Evolutionary conservation across 2,113 vertebrate genomes (phyloP).

Genomic region (Pleuronectes platessa): DNA sequence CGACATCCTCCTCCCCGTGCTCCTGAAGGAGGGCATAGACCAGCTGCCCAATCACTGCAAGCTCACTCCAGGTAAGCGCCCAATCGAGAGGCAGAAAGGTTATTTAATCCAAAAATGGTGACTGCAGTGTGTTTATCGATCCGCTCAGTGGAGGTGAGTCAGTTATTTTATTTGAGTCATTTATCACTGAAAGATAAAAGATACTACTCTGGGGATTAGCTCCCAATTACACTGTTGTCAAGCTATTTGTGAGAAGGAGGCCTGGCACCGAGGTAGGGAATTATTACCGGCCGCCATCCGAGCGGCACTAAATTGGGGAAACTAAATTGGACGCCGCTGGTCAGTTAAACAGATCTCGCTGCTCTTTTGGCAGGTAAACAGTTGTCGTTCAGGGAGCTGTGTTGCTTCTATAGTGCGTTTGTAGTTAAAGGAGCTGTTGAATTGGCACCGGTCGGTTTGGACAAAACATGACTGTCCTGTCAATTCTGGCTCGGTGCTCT

Average conservation of each 20-base stretch:
- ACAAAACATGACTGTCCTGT: slow-evolving; percentile 18
- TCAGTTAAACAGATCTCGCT: slow-evolving; percentile 33
- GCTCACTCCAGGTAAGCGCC: slow-evolving; percentile 90
- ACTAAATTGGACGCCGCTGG: slow-evolving; percentile 52
- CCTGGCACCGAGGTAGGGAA: slow-evolving; percentile 40
- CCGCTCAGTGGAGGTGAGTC: slow-evolving; percentile 46
- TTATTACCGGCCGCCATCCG: slow-evolving; percentile 52
- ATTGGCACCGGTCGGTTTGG: slow-evolving; percentile 4
- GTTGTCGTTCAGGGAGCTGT: slow-evolving; percentile 13
- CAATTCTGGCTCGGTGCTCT: slow-evolving; percentile 7
- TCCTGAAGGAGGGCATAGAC: slow-evolving; percentile 89
- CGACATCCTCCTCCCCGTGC: slow-evolving; percentile 84
- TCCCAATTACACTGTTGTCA: slow-evolving; percentile 63
- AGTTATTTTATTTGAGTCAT: slow-evolving; percentile 59
- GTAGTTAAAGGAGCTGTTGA: slow-evolving; percentile 10
- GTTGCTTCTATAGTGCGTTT: slow-evolving; percentile 7
- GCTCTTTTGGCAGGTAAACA: slow-evolving; percentile 31
- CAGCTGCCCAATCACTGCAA: slow-evolving; percentile 87
- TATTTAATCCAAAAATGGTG: slow-evolving; percentile 3
- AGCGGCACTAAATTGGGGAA: slow-evolving; percentile 44
- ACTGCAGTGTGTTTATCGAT: slow-evolving; percentile 60
- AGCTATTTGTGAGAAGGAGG: slow-evolving; percentile 50
- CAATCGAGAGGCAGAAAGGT: slow-evolving; percentile 16
- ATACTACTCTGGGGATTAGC: slow-evolving; percentile 49
- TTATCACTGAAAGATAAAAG: slow-evolving; percentile 55